These are phyloP conservation scores for Bombus superbus DNA, from an alignment of 1,140 invertebrate genomes.

Conservation along the genomic window DNA sequence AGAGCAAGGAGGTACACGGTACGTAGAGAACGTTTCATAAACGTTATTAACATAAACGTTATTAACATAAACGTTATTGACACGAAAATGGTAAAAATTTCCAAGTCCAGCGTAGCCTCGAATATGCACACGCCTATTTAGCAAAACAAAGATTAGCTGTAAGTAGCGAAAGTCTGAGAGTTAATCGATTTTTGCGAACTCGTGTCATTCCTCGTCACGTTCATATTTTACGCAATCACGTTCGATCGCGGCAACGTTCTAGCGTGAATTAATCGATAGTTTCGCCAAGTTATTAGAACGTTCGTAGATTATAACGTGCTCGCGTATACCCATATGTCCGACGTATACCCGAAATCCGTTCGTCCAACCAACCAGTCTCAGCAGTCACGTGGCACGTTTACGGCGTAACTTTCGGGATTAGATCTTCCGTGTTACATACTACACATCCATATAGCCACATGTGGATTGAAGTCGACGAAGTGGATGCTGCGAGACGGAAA, in stretches of 20 bases:
- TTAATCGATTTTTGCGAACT: not conserved
- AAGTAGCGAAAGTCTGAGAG: not conserved
- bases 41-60: no score
- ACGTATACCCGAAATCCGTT: conserved; percentile 50
- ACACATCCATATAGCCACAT: conserved; percentile 38
- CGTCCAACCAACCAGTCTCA: conserved; percentile 49
- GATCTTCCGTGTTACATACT: conserved; percentile 45
- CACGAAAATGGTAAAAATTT: no score
- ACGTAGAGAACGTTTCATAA: no score
- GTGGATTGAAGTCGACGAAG: conserved; percentile 44
- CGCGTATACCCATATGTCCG: conserved; percentile 31
- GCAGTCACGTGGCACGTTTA: conserved; percentile 71
- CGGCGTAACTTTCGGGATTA: conserved; percentile 71
- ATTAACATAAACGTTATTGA: no score
- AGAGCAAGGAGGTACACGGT: no score
- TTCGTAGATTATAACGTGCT: conserved; percentile 5
- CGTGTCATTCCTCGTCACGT: not conserved
- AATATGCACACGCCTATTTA: no score
- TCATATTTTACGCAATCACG: conserved; percentile 1
- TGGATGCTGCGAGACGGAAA: conserved; percentile 35
- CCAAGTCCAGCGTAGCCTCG: no score
- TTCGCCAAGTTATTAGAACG: conserved; percentile 19
- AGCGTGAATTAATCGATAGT: not conserved
- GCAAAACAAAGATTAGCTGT: not conserved
- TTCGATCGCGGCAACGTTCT: not conserved